These are phyloP conservation scores for Tipula lateralis DNA, from an alignment of 2,888 invertebrate species.

Conservation along the genomic window DNA sequence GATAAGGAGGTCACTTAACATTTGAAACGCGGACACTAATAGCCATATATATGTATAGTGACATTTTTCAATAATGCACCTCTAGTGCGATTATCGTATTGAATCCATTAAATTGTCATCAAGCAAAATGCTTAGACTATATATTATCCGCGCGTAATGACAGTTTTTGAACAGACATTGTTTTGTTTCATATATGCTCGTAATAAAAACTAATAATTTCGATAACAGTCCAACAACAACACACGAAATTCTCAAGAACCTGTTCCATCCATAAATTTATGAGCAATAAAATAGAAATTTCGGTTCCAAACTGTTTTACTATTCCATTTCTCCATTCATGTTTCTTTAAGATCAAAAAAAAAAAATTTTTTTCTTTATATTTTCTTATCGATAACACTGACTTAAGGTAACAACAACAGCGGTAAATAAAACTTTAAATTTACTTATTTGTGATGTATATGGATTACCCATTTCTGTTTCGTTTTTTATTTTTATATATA, in stretches of 20 bases:
- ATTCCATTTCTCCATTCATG: constrained; percentile 19
- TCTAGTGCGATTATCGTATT: no score
- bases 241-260: background rate
- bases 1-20: no score
- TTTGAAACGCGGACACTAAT: no score
- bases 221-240: background rate
- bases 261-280: constrained; percentile 2
- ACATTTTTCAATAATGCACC: no score
- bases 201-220: background rate
- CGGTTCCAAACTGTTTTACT: background rate
- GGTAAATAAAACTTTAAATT: background rate
- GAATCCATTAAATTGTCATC: no score
- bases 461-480: background rate
- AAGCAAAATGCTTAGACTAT: no score
- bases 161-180: no score
- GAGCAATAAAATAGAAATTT: constrained; percentile 11
- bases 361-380: background rate
- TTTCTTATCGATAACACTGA: background rate
- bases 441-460: background rate
- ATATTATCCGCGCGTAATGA: no score
- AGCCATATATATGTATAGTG: no score
- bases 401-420: background rate
- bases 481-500: background rate
- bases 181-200: no score
- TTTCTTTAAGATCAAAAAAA: no score